Conservation (phyloP, 2,113 vertebrate genomes). For the Chaenocephalus aceratus region DNA sequence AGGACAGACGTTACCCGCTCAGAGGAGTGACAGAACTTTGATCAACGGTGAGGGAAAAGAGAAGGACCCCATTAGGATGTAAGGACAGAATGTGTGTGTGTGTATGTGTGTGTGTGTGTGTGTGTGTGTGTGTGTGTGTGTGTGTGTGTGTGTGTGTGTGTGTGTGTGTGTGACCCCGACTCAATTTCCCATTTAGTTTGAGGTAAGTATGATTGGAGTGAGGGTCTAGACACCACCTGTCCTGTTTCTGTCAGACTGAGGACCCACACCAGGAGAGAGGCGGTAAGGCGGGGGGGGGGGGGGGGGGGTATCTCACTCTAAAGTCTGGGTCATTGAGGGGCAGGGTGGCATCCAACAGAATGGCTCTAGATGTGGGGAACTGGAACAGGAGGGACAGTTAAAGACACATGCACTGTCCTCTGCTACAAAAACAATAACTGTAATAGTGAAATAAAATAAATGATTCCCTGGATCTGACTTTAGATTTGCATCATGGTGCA, state of each 20-base stretch:
- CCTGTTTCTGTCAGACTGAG: slow-evolving; percentile 6
- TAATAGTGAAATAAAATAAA: neutral
- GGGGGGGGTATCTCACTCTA: slow-evolving; percentile 76
- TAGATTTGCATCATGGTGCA: slow-evolving; percentile 14
- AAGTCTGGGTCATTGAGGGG: slow-evolving; percentile 73
- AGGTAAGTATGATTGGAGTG: neutral
- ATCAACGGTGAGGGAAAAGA: neutral
- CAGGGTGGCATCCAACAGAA: slow-evolving; percentile 50
- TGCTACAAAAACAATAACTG: neutral
- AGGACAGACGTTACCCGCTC: neutral
- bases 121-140: too few relatives aligned
- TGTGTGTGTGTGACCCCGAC: too few relatives aligned
- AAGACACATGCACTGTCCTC: neutral
- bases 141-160: neutral
- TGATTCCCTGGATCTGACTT: neutral
- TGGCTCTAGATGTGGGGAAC: slow-evolving; percentile 72
- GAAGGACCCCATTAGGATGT: neutral
- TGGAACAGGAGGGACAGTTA: slow-evolving; percentile 58
- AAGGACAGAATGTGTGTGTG: neutral
- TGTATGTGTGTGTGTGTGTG: too few relatives aligned
- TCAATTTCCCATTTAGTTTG: too few relatives aligned
- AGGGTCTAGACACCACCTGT: slow-evolving; percentile 23
- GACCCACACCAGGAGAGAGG: slow-evolving; percentile 5
- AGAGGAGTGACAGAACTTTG: neutral
- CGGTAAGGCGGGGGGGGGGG: neutral